Conservation (phyloP, 2,888 invertebrate genomes). For the Drosophila mercatorum region DNA sequence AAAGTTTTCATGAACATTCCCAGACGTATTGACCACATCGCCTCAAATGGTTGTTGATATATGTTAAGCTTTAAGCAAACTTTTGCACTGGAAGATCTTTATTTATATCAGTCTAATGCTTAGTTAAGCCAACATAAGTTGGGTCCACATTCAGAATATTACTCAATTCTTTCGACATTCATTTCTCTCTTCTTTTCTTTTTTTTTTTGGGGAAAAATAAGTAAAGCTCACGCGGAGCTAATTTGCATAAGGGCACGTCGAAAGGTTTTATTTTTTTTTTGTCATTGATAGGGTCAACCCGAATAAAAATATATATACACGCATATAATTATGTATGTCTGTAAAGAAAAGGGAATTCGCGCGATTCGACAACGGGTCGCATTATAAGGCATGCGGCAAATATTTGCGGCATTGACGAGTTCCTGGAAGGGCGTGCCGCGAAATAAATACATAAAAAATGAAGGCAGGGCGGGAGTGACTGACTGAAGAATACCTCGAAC, state of each 20-base stretch:
- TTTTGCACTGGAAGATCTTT: constrained; percentile 1
- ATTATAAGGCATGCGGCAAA: constrained; percentile 62
- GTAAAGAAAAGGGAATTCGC: constrained; percentile 20
- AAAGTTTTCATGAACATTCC: neutral
- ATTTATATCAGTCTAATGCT: constrained; percentile 17
- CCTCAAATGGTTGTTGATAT: neutral
- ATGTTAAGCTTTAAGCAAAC: neutral
- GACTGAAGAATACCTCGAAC: neutral
- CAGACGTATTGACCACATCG: neutral
- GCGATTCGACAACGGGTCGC: neutral
- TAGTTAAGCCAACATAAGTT: constrained; percentile 13
- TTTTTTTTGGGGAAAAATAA: constrained; percentile 3
- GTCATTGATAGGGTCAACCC: constrained; percentile 38
- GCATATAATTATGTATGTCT: neutral
- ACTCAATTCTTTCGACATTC: constrained; percentile 6
- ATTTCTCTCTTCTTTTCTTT: neutral
- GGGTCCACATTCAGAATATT: constrained; percentile 14
- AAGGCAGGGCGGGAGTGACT: neutral
- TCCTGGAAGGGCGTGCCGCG: constrained; percentile 71
- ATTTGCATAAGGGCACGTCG: constrained; percentile 56
- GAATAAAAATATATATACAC: neutral
- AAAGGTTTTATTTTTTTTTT: constrained; percentile 28
- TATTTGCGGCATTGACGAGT: constrained; percentile 66
- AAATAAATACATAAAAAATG: constrained; percentile 36
- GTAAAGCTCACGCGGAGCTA: constrained; percentile 25